phyloP scores from a whole-genome alignment of 2,797 vertebrate species.

The Morelia viridis region DNA sequence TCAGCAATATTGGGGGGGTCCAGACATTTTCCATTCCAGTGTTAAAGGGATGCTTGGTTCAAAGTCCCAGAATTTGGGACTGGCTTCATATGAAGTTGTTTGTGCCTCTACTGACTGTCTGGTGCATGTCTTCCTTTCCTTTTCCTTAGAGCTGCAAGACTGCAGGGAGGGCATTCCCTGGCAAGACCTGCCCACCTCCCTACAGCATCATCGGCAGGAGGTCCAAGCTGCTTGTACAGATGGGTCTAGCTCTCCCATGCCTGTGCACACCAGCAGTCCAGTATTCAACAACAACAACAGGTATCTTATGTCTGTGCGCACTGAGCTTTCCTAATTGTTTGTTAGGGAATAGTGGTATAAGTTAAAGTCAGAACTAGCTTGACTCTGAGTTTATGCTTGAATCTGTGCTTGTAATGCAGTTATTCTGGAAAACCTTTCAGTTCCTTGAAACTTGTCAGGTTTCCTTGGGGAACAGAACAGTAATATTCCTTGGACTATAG shows the following conservation, averaged over 20 bases:
- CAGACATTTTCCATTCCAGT: neutral
- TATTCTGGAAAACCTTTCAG: neutral
- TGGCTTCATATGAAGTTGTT: no score
- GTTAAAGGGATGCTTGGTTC: neutral
- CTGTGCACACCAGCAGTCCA: constrained; percentile 82
- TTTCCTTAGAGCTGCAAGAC: constrained; percentile 39
- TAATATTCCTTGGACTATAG: neutral
- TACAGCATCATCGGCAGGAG: constrained; percentile 76
- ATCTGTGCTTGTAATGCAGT: neutral
- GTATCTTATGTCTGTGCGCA: constrained; percentile 28
- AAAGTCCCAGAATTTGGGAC: neutral
- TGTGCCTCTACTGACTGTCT: neutral
- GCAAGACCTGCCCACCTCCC: constrained; percentile 78
- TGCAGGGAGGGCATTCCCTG: constrained; percentile 70
- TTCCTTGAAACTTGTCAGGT: neutral
- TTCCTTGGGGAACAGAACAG: neutral
- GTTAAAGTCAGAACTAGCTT: neutral
- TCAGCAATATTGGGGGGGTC: neutral
- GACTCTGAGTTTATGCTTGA: neutral
- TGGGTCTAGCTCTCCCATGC: constrained; percentile 76
- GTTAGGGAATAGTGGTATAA: neutral
- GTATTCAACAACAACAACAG: constrained; percentile 75
- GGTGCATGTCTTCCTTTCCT: neutral
- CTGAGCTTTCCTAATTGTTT: neutral
- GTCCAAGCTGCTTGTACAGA: constrained; percentile 72